These are phyloP conservation scores for Paracentrotus lividus DNA, from an alignment of 53 echinoderm and acorn worm species.

Conservation along the genomic window DNA sequence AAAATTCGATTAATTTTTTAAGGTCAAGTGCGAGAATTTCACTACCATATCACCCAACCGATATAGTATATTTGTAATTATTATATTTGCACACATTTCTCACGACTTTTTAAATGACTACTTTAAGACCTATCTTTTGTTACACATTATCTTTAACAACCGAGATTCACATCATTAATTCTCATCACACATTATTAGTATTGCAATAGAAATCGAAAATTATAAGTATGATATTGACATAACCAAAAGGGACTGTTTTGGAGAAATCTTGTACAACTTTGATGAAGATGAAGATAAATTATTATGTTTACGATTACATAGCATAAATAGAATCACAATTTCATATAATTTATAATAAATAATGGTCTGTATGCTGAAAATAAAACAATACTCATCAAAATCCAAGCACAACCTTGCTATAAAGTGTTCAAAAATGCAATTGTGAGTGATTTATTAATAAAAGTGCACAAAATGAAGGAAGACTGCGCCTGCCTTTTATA, in stretches of 20 bases:
- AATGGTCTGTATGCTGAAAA: background rate
- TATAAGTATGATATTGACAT: background rate
- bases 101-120: background rate
- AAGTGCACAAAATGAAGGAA: constrained; percentile 54
- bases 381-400: background rate
- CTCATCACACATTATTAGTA: background rate
- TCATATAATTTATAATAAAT: background rate
- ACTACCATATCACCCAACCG: background rate
- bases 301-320: background rate
- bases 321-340: background rate
- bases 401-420: background rate
- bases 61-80: background rate
- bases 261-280: background rate
- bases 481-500: constrained; percentile 51
- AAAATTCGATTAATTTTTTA: background rate
- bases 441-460: constrained; percentile 3
- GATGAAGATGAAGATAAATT: background rate
- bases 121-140: background rate
- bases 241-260: background rate
- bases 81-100: too few relatives aligned
- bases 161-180: background rate
- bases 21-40: background rate
- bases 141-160: background rate
- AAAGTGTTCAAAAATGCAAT: constrained; percentile 22
- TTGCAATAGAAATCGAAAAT: background rate